Evolutionary conservation across 2,797 vertebrate genomes (phyloP), one percentile per base, ranked within the genome.

Genomic region (Sardinella longiceps): DNA sequence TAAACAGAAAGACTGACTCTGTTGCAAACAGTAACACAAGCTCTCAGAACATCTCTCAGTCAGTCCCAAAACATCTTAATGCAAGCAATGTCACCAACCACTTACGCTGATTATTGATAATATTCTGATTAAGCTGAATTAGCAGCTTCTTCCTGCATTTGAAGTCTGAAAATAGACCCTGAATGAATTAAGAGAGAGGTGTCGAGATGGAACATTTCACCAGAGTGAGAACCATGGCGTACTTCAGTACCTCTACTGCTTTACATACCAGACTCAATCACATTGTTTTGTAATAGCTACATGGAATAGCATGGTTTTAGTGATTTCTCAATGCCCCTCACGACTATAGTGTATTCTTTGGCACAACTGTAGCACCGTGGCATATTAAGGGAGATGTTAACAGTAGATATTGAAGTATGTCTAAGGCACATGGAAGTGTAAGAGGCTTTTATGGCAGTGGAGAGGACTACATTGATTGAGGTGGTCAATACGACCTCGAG

Each of bases 371-470:
- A 87, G 87, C 18, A 20, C 88, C 88, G 90, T 86, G 89, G 30
- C 87, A 84, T 88, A 81, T 91, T 86, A 85, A 80, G 89, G 87
- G 88, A 46, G 90, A 87, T 87, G 63, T 84, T 48, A 84, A 84
- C 81, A 46, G 82, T 85, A 85, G 85, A 80, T 81, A 74, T 81
- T 74, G 84, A 37, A 85, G 84, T 91, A 91, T 93, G 92, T 88
- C 89, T 86, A 80, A 90, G 91, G 89, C 91, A 90, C 84, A 90
- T 90, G 86, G 20, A 84, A n/a, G 14, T 7, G 43, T 46, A 77
- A 89, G 88, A 90, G 89, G 84, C 70, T 39, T 77, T 6, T 77
- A 33, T 39, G 37, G 33, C 70, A 43, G 20, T 7, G 33, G 39
- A 43, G 33, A 39, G 6, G 70, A 20, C 18, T 20, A 39, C 70